Conservation (phyloP, 2,113 vertebrate species). For the Speoplatyrhinus poulsoni region DNA sequence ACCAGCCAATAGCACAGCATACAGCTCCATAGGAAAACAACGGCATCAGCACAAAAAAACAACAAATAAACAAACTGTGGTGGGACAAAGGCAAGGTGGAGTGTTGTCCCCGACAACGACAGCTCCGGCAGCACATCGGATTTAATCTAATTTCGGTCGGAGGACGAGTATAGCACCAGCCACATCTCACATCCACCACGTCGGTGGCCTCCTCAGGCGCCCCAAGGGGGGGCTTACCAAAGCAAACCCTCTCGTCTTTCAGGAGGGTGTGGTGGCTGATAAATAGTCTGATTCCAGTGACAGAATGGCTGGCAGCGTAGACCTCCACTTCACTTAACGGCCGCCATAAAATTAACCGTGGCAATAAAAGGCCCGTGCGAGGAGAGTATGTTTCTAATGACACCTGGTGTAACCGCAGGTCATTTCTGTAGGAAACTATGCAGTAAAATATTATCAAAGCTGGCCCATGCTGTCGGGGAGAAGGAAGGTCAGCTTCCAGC, state of each 20-base stretch:
- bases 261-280: conserved; percentile 19
- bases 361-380: conserved; percentile 71
- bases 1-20: no score
- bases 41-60: no score
- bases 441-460: conserved; percentile 71
- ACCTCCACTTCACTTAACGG: conserved; percentile 72
- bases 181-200: no score
- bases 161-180: no score
- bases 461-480: neutral
- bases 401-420: conserved; percentile 70
- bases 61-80: no score
- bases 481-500: neutral
- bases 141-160: no score
- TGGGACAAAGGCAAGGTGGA: no score
- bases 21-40: no score
- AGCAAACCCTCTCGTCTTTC: conserved; percentile 30
- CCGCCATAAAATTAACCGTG: conserved; percentile 75
- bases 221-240: neutral
- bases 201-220: neutral
- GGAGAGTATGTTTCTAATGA: conserved; percentile 77
- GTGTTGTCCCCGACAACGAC: no score
- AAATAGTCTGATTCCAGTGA: conserved; percentile 67
- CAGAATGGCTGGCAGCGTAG: conserved; percentile 64
- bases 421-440: conserved; percentile 70
- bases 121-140: no score